A percentile compares a stretch with the other conserved stretches of the same genome.
phyloP scores from a whole-genome alignment of 1,140 invertebrate genomes.

The Aradophagus sp. region DNA sequence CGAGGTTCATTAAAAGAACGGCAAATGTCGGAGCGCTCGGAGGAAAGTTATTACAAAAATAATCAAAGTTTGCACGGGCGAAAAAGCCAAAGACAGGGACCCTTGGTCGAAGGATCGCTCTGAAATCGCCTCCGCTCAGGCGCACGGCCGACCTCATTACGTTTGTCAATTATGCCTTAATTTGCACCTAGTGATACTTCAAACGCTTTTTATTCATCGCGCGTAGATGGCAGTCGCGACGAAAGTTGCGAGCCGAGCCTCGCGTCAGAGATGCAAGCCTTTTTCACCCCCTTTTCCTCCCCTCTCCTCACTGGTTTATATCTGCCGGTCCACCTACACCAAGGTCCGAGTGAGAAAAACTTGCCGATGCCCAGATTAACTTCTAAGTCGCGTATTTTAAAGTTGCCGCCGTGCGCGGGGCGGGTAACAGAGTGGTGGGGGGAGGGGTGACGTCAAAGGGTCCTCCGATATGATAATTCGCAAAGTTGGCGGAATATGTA shows the following conservation, averaged over 20 bases:
- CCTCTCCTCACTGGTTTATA: conserved; percentile 23
- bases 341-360: conserved; percentile 44
- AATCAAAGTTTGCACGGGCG: conserved; percentile 70
- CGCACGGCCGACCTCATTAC: conserved; percentile 66
- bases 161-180: conserved; percentile 76
- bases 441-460: conserved; percentile 66
- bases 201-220: conserved; percentile 76
- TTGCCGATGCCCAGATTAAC: conserved; percentile 50
- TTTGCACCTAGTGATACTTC: conserved; percentile 74
- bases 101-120: conserved; percentile 27
- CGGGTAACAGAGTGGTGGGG: conserved; percentile 18
- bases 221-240: conserved; percentile 64
- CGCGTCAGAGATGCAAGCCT: no score
- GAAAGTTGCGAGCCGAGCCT: conserved; percentile 45
- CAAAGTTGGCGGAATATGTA: conserved; percentile 71
- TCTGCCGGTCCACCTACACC: conserved; percentile 50
- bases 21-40: conserved; percentile 5
- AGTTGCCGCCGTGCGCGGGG: conserved; percentile 44
- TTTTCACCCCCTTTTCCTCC: no score
- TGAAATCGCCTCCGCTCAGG: conserved; percentile 44
- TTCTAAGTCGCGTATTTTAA: conserved; percentile 54
- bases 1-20: conserved; percentile 23
- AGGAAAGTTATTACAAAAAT: conserved; percentile 73
- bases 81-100: conserved; percentile 45
- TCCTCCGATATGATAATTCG: conserved; percentile 72